Evolutionary conservation across 2,888 invertebrate genomes (phyloP).

Genomic region (Phlogophora meticulosa): DNA sequence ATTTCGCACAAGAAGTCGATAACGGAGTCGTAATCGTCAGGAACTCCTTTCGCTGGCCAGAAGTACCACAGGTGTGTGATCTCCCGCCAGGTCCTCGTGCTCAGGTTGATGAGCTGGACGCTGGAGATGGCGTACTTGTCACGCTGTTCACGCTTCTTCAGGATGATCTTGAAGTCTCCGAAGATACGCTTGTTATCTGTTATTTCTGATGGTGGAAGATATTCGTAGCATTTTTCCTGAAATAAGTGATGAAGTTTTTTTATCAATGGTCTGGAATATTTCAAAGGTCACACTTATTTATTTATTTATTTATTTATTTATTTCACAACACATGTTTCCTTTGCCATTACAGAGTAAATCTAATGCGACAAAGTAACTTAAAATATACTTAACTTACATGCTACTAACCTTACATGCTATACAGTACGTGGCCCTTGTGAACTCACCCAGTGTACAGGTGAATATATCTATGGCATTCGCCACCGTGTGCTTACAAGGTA

Average conservation of each 20-base stretch:
- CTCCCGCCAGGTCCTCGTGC: constrained; percentile 96
- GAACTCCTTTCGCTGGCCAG: constrained; percentile 97
- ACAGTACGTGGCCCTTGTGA: too few relatives aligned
- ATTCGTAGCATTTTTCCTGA: constrained; percentile 97
- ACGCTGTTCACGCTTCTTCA: constrained; percentile 97
- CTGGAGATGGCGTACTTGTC: constrained; percentile 97
- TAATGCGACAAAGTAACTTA: too few relatives aligned
- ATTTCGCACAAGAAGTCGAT: constrained; percentile 97
- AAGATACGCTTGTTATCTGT: constrained; percentile 96
- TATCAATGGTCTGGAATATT: background rate
- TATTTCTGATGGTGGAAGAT: constrained; percentile 97
- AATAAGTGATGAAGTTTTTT: constrained; percentile 61
- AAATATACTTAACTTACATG: too few relatives aligned
- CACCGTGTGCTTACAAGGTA: too few relatives aligned
- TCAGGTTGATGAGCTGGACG: constrained; percentile 95
- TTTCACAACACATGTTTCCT: too few relatives aligned
- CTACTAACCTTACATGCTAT: too few relatives aligned
- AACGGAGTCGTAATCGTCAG: constrained; percentile 95
- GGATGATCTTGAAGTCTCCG: constrained; percentile 96
- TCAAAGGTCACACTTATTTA: background rate
- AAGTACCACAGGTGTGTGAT: constrained; percentile 98
- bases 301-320: too few relatives aligned
- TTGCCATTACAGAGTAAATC: too few relatives aligned
- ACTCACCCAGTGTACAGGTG: too few relatives aligned
- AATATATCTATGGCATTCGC: too few relatives aligned